Conservation (phyloP, 2,888 invertebrate species). For the Thereva unica region DNA sequence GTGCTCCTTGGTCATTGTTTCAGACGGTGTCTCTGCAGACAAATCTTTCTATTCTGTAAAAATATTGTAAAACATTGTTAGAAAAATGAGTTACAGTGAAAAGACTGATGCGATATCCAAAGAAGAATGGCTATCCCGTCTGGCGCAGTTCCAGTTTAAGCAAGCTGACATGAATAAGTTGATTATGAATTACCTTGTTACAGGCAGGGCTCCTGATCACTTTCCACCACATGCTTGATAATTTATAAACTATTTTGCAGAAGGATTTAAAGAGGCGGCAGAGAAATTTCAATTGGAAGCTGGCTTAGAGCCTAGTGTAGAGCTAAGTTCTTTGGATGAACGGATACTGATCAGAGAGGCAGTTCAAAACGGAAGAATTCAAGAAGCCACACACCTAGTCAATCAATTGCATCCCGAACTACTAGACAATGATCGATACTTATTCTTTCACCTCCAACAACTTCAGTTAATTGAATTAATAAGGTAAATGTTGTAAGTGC, state of each 20-base stretch:
- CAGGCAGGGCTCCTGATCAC: conserved; percentile 66
- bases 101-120: conserved; percentile 55
- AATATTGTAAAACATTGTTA: conserved; percentile 37
- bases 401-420: conserved; percentile 94
- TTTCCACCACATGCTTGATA: not conserved
- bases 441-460: conserved; percentile 89
- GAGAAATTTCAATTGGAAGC: conserved; percentile 96
- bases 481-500: conserved; percentile 44
- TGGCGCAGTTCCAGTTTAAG: conserved; percentile 71
- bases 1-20: conserved; percentile 11
- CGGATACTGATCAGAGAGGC: conserved; percentile 90
- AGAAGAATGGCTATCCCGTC: conserved; percentile 56
- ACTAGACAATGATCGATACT: conserved; percentile 90
- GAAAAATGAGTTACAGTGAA: conserved; percentile 57
- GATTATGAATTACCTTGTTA: conserved; percentile 98
- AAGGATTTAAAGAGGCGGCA: conserved; percentile 95
- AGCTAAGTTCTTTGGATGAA: conserved; percentile 85
- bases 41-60: not conserved
- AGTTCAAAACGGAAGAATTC: conserved; percentile 88
- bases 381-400: conserved; percentile 90
- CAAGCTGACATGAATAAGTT: conserved; percentile 94
- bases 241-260: conserved; percentile 58
- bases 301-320: conserved; percentile 77
- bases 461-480: conserved; percentile 57
- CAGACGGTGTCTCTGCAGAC: not conserved